Percentiles rank a stretch among this genome's conserved stretches.
These are phyloP conservation scores for Trimorus sp. DNA, from an alignment of 2,888 invertebrate species.

Conservation along the genomic window DNA sequence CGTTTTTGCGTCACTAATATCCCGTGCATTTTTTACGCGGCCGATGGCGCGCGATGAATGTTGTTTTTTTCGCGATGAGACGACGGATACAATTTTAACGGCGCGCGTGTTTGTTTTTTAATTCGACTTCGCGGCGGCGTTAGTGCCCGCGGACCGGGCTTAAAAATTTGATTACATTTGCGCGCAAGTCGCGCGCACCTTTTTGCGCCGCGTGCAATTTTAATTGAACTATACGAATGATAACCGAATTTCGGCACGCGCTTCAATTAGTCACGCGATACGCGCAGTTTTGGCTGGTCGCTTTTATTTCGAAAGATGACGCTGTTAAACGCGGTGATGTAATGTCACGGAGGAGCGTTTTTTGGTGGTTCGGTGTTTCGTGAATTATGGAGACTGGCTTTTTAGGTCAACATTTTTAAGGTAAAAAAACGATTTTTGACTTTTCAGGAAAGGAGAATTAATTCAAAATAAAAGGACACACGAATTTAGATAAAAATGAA, in stretches of 20 bases:
- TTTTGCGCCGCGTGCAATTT: constrained; percentile 23
- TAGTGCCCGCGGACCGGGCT: constrained; percentile 18
- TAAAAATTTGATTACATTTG: constrained; percentile 47
- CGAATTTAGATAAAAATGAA: too few species aligned
- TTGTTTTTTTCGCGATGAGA: constrained; percentile 42
- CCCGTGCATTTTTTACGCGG: constrained; percentile 49
- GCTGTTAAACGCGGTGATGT: constrained; percentile 17
- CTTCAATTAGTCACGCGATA: constrained; percentile 50
- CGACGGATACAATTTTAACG: constrained; percentile 36
- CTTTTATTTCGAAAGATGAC: constrained; percentile 27
- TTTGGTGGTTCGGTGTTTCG: too few species aligned
- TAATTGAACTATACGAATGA: constrained; percentile 34
- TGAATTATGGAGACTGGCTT: too few species aligned
- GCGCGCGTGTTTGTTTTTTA: constrained; percentile 30
- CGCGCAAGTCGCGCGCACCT: constrained; percentile 15
- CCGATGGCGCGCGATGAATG: constrained; percentile 48
- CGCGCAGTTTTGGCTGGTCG: constrained; percentile 33
- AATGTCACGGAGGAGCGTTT: not conserved
- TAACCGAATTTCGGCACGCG: constrained; percentile 40
- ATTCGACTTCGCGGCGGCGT: constrained; percentile 32
- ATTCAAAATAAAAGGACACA: too few species aligned
- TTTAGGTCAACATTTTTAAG: too few species aligned
- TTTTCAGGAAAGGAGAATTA: too few species aligned
- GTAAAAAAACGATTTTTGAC: too few species aligned
- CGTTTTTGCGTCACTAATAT: constrained; percentile 21